Conservation (phyloP, 2,113 vertebrate species). For the Craseonycteris thonglongyai region DNA sequence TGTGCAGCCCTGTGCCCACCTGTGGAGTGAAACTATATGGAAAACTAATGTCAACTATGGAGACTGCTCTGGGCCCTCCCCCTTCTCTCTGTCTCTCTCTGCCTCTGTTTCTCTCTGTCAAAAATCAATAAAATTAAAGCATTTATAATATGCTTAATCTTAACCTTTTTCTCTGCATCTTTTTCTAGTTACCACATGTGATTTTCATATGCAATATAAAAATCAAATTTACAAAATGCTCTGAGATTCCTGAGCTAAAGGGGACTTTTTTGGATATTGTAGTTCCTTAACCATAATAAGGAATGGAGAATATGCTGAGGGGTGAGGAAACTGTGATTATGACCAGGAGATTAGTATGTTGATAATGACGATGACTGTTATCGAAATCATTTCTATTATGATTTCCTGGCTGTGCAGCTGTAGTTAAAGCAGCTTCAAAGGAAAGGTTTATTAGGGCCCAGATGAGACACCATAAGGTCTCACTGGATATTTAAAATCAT, state of each 20-base stretch:
- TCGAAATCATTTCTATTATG: not conserved
- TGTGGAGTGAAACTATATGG: too few relatives aligned
- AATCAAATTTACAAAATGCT: slow-evolving; percentile 5
- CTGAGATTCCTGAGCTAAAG: not conserved
- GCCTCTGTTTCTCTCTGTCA: too few relatives aligned
- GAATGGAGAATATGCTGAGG: not conserved
- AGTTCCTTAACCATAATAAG: not conserved
- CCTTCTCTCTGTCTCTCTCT: too few relatives aligned
- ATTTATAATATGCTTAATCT: not conserved
- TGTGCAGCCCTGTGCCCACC: too few relatives aligned
- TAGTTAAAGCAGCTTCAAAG: not conserved
- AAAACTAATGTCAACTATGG: too few relatives aligned
- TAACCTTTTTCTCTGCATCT: not conserved
- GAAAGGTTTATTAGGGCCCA: not conserved
- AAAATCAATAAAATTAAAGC: slow-evolving; percentile 4
- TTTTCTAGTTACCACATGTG: not conserved
- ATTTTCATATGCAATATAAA: not conserved
- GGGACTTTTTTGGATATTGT: not conserved
- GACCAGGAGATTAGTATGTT: not conserved
- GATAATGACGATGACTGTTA: not conserved
- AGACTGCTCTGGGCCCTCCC: too few relatives aligned
- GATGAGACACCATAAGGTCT: slow-evolving; percentile 14
- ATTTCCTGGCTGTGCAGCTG: not conserved
- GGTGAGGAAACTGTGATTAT: not conserved
- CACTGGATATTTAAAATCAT: slow-evolving; percentile 29